These are phyloP conservation scores for Rhynchomys soricoides DNA, from an alignment of 2,113 vertebrate genomes.

Conservation along the genomic window DNA sequence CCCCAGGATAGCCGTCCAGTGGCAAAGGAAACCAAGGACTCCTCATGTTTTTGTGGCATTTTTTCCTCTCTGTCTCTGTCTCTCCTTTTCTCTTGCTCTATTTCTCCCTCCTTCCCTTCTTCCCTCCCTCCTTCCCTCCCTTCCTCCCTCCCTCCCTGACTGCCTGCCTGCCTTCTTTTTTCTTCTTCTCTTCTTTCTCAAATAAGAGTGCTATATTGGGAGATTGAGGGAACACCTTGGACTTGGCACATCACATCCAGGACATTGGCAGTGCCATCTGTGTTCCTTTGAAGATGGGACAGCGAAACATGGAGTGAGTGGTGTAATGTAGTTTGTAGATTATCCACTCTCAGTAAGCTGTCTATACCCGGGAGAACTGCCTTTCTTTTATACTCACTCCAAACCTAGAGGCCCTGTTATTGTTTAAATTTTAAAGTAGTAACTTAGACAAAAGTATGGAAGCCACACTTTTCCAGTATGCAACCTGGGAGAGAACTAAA, in stretches of 20 bases:
- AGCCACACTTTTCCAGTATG: neutral
- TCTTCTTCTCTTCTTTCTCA: too few relatives aligned
- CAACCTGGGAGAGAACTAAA: neutral
- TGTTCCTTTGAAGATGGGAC: neutral
- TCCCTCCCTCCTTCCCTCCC: rapidly evolving
- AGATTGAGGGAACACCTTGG: neutral
- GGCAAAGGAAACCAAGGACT: neutral
- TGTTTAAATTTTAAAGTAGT: slow-evolving; percentile 4
- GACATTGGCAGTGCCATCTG: neutral
- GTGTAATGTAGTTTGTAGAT: neutral
- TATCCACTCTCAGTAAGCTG: neutral
- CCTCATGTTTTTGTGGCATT: neutral
- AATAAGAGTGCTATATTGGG: neutral
- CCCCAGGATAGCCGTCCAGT: neutral
- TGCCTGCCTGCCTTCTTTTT: rapidly evolving
- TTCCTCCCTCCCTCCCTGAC: rapidly evolving
- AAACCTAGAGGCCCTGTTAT: neutral
- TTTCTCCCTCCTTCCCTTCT: rapidly evolving
- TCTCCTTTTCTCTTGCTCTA: neutral
- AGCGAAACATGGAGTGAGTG: neutral
- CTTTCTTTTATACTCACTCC: slow-evolving; percentile 1
- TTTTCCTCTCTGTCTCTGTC: neutral
- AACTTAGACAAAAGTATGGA: neutral
- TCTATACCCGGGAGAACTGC: slow-evolving; percentile 9
- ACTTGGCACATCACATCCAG: neutral